Percentiles rank a stretch among this genome's conserved stretches.
Evolutionary conservation across 1,140 invertebrate species (phyloP).

Genomic region (Euschistus heros): DNA sequence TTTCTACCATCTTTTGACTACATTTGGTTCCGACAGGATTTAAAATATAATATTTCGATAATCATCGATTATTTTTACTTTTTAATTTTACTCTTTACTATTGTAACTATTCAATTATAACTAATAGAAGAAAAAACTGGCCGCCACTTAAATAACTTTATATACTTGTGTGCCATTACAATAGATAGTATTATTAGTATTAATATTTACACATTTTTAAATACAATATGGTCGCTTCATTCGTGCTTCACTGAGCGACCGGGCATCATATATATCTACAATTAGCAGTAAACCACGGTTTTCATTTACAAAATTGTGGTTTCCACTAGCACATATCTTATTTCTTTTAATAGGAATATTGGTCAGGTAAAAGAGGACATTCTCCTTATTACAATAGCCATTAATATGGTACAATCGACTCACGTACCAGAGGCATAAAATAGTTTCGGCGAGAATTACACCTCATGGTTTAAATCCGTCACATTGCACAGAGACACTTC

Average conservation of each 20-base stretch:
- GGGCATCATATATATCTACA: conserved; percentile 6
- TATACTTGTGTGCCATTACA: conserved; percentile 17
- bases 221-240: conserved; percentile 16
- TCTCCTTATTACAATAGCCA: not conserved
- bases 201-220: conserved; percentile 26
- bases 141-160: conserved; percentile 27
- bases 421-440: not conserved
- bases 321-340: not conserved
- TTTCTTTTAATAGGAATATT: conserved; percentile 19
- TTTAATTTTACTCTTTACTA: conserved; percentile 26
- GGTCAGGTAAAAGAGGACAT: conserved; percentile 12
- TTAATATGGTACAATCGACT: conserved; percentile 3
- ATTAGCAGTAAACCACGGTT: not conserved
- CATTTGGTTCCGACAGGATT: conserved; percentile 30
- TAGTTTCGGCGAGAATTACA: conserved; percentile 9
- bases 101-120: conserved; percentile 28
- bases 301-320: conserved; percentile 22
- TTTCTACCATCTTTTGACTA: conserved; percentile 24
- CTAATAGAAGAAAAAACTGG: conserved; percentile 29
- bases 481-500: not conserved
- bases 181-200: conserved; percentile 24
- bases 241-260: not conserved
- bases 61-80: conserved; percentile 27
- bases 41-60: conserved; percentile 30
- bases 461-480: not conserved